Base-by-base conservation (phyloP, 2,113 vertebrate species). In the Raja brachyura region DNA sequence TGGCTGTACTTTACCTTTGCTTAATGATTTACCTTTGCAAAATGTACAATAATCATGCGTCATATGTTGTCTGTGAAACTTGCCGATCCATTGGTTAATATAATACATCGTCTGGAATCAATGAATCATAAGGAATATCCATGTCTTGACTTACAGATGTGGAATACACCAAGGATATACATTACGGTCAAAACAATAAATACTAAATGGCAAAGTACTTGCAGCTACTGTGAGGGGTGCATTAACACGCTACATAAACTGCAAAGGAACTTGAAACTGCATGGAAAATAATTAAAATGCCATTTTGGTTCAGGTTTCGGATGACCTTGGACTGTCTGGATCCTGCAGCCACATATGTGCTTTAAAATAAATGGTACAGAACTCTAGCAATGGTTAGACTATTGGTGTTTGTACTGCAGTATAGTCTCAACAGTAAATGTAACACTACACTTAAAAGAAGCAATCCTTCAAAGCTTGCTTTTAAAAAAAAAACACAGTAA, bases 281-380 rank as follows among this genome's bases (percentile, higher is more conserved):
- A 93, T 93, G 81, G 93, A 94, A 93, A 83, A 28, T 93, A 88
- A 93, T 93, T 93, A 93, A 94, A 94, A 94, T 61, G 83, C 79
- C 14, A 94, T 94, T 95, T 93, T 93, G 93, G 28, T 56, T 93
- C 63, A 93, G 94, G 59, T 95, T 95, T 95, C 93, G 95, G 73
- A 93, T 94, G 93, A 93, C 61, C 48, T 93, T 94, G 73, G 93
- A 70, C 66, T 93, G 75, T 93, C 66, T 94, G 93, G 93, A 93
- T 94, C 68, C 90, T 94, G 90, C 68, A 94, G 79, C 93, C 61
- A 73, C 90, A 94, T 22, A 48, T 48, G 22, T 61, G 83, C 22
- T 95, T 94, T 90, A 7, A 93, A 93, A 94, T 33, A 94, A 94
- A 93, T 94, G 77, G 94, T 93, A 94, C 93, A 92, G 93, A 95